These are phyloP conservation scores for Abscondita cerata DNA, from an alignment of 2,888 invertebrate genomes.

Conservation along the genomic window DNA sequence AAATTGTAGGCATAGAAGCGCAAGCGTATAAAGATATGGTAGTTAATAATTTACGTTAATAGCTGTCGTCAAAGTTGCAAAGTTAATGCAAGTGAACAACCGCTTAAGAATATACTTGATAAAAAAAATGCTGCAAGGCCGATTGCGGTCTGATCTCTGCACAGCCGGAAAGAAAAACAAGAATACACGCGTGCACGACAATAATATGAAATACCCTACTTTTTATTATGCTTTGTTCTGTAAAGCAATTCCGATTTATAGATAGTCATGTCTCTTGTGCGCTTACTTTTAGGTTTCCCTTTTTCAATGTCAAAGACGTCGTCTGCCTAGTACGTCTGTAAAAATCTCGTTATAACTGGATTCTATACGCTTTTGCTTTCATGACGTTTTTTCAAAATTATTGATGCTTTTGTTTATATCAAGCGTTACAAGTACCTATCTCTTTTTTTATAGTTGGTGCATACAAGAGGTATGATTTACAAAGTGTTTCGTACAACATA, in stretches of 20 bases:
- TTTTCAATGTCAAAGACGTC: conserved; percentile 8
- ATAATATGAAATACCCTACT: too few species aligned
- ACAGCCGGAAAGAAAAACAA: too few species aligned
- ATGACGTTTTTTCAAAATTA: too few species aligned
- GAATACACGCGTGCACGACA: too few species aligned
- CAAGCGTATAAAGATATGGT: too few species aligned
- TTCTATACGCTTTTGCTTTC: background rate
- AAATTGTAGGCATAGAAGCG: too few species aligned
- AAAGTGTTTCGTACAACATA: background rate
- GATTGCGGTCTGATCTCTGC: background rate
- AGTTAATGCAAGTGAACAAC: conserved; percentile 1
- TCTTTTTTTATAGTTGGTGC: too few species aligned
- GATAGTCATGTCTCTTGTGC: background rate
- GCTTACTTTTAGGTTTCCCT: background rate
- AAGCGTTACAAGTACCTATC: too few species aligned
- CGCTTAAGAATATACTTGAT: background rate
- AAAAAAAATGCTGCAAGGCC: conserved; percentile 5
- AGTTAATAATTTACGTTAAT: too few species aligned
- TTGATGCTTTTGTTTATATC: too few species aligned
- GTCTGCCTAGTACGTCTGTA: background rate
- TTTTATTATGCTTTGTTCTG: too few species aligned
- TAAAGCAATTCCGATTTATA: background rate
- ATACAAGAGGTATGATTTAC: conserved; percentile 3
- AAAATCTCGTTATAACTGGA: background rate
- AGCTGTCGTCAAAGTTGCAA: too few species aligned